phyloP scores from a whole-genome alignment of 2,113 vertebrate species.

The Notarius lentiginosus region DNA sequence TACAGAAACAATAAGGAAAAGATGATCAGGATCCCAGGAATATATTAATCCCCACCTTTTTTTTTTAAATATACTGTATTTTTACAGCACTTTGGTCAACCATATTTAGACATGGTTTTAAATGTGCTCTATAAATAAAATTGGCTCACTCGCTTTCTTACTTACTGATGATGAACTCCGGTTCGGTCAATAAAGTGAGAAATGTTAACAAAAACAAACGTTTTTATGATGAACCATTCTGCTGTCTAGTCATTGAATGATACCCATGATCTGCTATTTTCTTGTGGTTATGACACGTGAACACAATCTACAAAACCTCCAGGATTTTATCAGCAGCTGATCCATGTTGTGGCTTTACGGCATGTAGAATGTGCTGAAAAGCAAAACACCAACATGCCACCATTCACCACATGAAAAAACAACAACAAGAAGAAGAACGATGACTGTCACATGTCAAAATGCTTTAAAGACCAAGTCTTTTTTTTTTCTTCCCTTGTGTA shows the following conservation, averaged over 20 bases:
- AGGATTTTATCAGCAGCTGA: constrained; percentile 4
- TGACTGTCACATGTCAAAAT: background rate
- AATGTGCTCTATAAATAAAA: background rate
- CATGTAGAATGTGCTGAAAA: constrained; percentile 11
- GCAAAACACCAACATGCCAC: constrained; percentile 8
- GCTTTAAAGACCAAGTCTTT: constrained; percentile 9
- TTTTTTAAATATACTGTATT: background rate
- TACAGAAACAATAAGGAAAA: background rate
- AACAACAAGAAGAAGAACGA: constrained; percentile 4
- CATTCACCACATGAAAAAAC: background rate
- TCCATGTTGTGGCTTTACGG: background rate
- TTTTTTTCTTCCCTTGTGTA: background rate
- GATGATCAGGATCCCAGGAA: background rate
- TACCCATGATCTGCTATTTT: background rate
- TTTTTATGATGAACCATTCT: background rate
- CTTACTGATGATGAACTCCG: background rate
- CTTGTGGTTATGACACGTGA: background rate
- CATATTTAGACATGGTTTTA: background rate
- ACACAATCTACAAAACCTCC: background rate
- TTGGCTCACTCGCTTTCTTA: background rate
- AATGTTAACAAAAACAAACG: background rate
- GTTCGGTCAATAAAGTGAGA: background rate
- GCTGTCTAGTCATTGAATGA: background rate
- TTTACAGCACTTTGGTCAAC: background rate
- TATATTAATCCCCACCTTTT: background rate